Evolutionary conservation across 2,113 vertebrate species (phyloP).

Genomic region (Ivindomyrus marchei): DNA sequence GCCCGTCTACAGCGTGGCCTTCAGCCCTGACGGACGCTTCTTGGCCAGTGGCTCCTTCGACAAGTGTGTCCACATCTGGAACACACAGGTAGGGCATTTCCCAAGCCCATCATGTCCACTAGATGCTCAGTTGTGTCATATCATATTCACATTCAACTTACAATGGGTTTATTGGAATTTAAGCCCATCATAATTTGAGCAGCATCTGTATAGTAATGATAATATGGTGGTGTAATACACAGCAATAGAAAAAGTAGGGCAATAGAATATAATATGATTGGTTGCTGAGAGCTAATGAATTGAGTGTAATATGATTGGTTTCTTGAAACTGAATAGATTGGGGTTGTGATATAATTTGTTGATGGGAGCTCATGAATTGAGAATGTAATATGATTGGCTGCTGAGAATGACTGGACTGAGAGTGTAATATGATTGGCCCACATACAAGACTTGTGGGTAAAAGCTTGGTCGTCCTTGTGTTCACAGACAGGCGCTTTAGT

Average conservation of each 20-base stretch:
- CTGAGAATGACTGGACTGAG: not conserved
- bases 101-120: no score
- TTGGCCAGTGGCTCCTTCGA: constrained; percentile 97
- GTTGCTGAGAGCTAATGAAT: not conserved
- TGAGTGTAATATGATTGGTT: not conserved
- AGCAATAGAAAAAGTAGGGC: not conserved
- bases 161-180: not conserved
- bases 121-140: no score
- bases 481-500: constrained; percentile 93
- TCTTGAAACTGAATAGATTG: not conserved
- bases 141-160: not conserved
- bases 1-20: constrained; percentile 98
- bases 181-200: not conserved
- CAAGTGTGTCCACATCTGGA: constrained; percentile 99
- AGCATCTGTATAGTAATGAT: not conserved
- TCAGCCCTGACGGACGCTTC: constrained; percentile 94
- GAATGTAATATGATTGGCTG: not conserved
- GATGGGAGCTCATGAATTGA: not conserved
- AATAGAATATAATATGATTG: not conserved
- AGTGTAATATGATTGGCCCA: not conserved
- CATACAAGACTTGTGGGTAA: not conserved
- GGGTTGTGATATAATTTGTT: not conserved
- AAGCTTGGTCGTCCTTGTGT: constrained; percentile 11
- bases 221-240: not conserved
- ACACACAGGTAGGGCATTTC: constrained; percentile 78